These are phyloP conservation scores for Oenanthe melanoleuca DNA, from an alignment of 2,113 vertebrate species.

Conservation along the genomic window DNA sequence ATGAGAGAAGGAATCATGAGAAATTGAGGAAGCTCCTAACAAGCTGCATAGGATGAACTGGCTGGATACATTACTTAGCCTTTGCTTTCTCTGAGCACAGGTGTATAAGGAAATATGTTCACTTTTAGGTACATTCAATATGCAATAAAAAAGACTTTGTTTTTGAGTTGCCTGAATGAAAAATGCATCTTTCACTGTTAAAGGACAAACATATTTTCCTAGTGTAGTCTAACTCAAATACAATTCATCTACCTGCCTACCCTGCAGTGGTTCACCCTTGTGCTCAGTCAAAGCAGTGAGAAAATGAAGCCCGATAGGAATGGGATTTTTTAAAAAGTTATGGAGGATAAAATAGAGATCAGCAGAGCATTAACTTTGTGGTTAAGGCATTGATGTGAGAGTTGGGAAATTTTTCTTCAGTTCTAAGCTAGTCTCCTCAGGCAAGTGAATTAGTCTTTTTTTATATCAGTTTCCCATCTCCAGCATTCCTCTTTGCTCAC, in stretches of 20 bases:
- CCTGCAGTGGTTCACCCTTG: not conserved
- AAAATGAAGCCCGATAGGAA: slow-evolving; percentile 24
- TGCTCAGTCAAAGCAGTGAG: not conserved
- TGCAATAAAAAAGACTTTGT: slow-evolving; percentile 21
- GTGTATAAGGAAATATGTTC: not conserved
- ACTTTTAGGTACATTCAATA: slow-evolving; percentile 24
- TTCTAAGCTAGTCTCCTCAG: not conserved
- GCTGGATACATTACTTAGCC: not conserved
- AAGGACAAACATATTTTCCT: slow-evolving; percentile 45
- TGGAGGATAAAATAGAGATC: slow-evolving; percentile 12
- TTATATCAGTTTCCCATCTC: not conserved
- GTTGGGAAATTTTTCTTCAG: slow-evolving; percentile 14
- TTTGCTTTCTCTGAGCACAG: slow-evolving; percentile 9
- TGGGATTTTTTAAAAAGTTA: not conserved
- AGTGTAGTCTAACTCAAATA: not conserved
- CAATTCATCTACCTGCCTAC: slow-evolving; percentile 29
- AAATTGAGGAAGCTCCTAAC: not conserved
- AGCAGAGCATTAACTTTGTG: slow-evolving; percentile 10
- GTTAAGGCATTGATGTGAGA: not conserved
- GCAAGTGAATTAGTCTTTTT: not conserved
- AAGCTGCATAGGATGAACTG: not conserved
- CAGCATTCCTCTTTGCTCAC: not conserved
- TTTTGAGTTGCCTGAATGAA: slow-evolving; percentile 26
- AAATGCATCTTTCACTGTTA: slow-evolving; percentile 19
- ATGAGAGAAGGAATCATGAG: not conserved